These are phyloP conservation scores for Aphelenchoides besseyi DNA, from an alignment of 1,140 invertebrate genomes.

Conservation along the genomic window DNA sequence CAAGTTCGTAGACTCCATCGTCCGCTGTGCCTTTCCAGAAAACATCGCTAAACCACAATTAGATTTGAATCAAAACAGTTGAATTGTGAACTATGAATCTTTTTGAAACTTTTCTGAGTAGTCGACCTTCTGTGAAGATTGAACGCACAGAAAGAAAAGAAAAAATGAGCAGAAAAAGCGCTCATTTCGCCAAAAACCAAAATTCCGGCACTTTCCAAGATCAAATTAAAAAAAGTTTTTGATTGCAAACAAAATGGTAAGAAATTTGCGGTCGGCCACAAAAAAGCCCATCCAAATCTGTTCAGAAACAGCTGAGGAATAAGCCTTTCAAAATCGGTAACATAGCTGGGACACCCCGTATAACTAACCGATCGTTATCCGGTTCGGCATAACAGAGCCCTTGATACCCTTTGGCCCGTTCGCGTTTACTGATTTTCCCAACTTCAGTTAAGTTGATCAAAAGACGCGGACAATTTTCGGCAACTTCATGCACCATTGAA, in stretches of 20 bases:
- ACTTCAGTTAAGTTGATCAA: slow-evolving; percentile 80
- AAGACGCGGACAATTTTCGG: slow-evolving; percentile 72
- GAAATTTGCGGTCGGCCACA: too few relatives aligned
- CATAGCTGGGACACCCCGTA: neutral
- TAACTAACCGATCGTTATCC: slow-evolving; percentile 64
- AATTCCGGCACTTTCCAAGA: too few relatives aligned
- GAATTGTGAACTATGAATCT: too few relatives aligned
- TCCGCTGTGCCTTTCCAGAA: slow-evolving; percentile 82
- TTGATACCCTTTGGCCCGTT: slow-evolving; percentile 29
- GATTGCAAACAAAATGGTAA: too few relatives aligned
- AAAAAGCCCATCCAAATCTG: too few relatives aligned
- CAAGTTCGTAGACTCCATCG: slow-evolving; percentile 75
- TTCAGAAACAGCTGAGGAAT: neutral
- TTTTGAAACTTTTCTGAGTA: too few relatives aligned
- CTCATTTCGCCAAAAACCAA: too few relatives aligned
- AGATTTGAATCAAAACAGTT: too few relatives aligned
- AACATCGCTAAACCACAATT: slow-evolving; percentile 71
- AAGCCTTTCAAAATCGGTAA: neutral
- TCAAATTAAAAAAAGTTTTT: too few relatives aligned
- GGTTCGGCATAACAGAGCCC: slow-evolving; percentile 65
- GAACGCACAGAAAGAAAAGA: slow-evolving; percentile 14
- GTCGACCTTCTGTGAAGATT: too few relatives aligned
- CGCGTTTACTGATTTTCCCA: slow-evolving; percentile 64
- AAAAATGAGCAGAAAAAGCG: too few relatives aligned
- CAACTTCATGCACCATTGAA: slow-evolving; percentile 68